Conservation (phyloP, 2,113 vertebrate species). For the Sigmodon hispidus region DNA sequence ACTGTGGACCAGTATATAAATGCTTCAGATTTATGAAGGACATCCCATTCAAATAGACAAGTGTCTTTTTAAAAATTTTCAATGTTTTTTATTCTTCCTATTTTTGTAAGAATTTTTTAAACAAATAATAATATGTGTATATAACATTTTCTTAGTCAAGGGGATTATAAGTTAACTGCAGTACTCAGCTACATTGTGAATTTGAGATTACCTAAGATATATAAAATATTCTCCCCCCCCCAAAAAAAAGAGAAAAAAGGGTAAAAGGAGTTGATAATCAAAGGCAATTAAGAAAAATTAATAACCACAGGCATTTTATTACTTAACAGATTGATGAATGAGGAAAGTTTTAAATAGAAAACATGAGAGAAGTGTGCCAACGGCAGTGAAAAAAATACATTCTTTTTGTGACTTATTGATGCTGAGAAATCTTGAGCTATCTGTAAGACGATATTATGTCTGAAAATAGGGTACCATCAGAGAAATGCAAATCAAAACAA, state of each 20-base stretch:
- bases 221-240: not conserved
- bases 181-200: not conserved
- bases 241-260: not conserved
- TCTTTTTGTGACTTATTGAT: not conserved
- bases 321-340: not conserved
- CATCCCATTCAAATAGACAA: not conserved
- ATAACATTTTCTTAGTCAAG: not conserved
- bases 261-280: not conserved
- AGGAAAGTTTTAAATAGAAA: not conserved
- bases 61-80: not conserved
- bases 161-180: not conserved
- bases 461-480: not conserved
- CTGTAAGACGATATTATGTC: not conserved
- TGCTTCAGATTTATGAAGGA: not conserved
- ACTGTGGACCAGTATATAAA: not conserved
- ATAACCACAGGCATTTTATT: not conserved
- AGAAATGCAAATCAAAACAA: no score
- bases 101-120: not conserved
- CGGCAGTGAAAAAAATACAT: not conserved
- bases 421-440: not conserved
- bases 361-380: not conserved
- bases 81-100: not conserved
- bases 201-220: not conserved
- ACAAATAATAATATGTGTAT: not conserved
- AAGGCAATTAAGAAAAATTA: not conserved